Conservation (phyloP, 2,113 vertebrate species). For the Leuciscus idus region DNA sequence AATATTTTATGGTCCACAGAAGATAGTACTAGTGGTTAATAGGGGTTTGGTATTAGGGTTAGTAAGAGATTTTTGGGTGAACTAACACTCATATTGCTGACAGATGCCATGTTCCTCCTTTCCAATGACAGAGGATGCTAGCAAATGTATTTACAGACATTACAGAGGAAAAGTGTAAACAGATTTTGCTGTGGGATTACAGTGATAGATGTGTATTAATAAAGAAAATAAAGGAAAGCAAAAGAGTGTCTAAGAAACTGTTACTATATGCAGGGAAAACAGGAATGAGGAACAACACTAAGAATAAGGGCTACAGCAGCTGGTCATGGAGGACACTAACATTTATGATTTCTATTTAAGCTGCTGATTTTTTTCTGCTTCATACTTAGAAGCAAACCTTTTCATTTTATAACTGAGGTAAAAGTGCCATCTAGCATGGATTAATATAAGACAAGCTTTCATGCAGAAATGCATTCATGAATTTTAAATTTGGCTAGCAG, state of each 20-base stretch:
- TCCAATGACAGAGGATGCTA: neutral
- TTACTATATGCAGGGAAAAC: neutral
- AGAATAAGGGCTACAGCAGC: neutral
- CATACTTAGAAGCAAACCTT: neutral
- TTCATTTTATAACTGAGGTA: neutral
- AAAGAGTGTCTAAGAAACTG: neutral
- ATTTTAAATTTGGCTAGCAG: slow-evolving; percentile 1
- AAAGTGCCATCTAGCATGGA: neutral
- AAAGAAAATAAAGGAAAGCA: neutral
- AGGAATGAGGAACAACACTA: neutral
- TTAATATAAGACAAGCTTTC: neutral
- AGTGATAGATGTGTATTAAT: neutral
- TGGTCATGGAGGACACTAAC: neutral
- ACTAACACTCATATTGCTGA: neutral
- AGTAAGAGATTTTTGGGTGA: neutral
- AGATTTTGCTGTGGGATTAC: neutral
- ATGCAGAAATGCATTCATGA: neutral
- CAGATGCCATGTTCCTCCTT: neutral
- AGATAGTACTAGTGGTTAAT: neutral
- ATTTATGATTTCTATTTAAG: neutral
- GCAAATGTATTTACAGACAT: neutral
- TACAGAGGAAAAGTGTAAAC: neutral
- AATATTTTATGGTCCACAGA: neutral
- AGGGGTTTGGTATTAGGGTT: neutral
- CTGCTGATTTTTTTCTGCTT: neutral